Evolutionary conservation across 2,113 vertebrate species (phyloP).

Genomic region (Pseudorectes ferrugineus): DNA sequence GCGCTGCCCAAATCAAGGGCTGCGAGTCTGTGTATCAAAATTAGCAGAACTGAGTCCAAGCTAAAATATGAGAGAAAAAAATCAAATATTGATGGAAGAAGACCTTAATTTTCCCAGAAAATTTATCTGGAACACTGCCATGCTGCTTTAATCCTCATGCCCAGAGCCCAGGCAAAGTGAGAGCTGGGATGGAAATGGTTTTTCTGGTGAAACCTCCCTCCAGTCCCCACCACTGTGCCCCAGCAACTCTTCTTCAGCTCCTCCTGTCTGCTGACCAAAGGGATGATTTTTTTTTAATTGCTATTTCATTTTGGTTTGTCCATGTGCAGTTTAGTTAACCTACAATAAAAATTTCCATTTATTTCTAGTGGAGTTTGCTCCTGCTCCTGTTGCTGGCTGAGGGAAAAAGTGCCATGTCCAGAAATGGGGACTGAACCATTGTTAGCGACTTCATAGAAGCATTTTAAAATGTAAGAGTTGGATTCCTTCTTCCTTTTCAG

Average conservation of each 20-base stretch:
- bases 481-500: not conserved
- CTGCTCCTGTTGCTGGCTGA: not conserved
- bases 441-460: fast-evolving
- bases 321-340: not conserved
- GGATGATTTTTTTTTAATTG: not conserved
- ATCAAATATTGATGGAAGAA: constrained; percentile 15
- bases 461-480: not conserved
- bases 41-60: not conserved
- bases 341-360: not conserved
- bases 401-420: fast-evolving
- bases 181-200: not conserved
- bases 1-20: not conserved
- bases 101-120: constrained; percentile 1
- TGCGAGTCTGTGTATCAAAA: not conserved
- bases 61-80: not conserved
- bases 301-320: not conserved
- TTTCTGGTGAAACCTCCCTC: not conserved
- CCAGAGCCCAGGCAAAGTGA: not conserved
- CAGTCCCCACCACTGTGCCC: not conserved
- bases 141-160: not conserved
- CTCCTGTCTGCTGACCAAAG: not conserved
- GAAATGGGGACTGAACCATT: fast-evolving
- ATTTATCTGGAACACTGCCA: not conserved
- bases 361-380: not conserved
- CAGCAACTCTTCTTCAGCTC: not conserved